Conservation (phyloP, 2,888 invertebrate species). For the Plagodis pulveraria region DNA sequence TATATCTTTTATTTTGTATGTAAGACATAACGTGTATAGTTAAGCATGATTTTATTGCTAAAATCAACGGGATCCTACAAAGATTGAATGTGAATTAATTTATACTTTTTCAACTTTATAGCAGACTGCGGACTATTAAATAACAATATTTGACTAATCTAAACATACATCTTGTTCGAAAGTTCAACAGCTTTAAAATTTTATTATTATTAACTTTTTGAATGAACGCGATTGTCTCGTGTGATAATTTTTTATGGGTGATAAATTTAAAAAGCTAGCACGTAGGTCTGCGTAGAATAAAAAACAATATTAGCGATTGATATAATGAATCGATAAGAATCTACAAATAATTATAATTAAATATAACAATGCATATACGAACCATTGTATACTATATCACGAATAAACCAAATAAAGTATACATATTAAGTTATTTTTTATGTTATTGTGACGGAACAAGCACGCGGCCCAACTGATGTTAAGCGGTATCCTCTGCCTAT, state of each 20-base stretch:
- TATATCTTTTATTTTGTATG: slow-evolving; percentile 71
- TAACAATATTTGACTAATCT: slow-evolving; percentile 56
- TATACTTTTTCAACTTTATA: slow-evolving; percentile 49
- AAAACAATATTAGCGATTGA: not conserved
- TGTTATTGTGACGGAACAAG: too few species aligned
- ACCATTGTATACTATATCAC: too few species aligned
- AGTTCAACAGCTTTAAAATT: slow-evolving; percentile 43
- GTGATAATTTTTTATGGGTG: slow-evolving; percentile 27
- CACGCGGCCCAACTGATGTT: too few species aligned
- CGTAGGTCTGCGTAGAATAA: not conserved
- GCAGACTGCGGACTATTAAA: slow-evolving; percentile 47
- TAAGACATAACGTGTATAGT: slow-evolving; percentile 62
- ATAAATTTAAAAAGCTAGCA: slow-evolving; percentile 12
- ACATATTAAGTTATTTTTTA: too few species aligned
- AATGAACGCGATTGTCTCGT: slow-evolving; percentile 31
- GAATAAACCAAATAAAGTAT: too few species aligned
- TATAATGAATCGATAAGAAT: not conserved
- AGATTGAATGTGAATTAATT: slow-evolving; percentile 58
- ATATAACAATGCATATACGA: too few species aligned
- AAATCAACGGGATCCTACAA: slow-evolving; percentile 60
- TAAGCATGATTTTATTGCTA: slow-evolving; percentile 63
- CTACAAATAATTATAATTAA: too few species aligned
- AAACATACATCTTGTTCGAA: slow-evolving; percentile 43
- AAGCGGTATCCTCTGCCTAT: too few species aligned
- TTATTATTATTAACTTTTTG: slow-evolving; percentile 34